phyloP scores from a whole-genome alignment of 2,888 invertebrate genomes.

The Barypeithes pellucidus region DNA sequence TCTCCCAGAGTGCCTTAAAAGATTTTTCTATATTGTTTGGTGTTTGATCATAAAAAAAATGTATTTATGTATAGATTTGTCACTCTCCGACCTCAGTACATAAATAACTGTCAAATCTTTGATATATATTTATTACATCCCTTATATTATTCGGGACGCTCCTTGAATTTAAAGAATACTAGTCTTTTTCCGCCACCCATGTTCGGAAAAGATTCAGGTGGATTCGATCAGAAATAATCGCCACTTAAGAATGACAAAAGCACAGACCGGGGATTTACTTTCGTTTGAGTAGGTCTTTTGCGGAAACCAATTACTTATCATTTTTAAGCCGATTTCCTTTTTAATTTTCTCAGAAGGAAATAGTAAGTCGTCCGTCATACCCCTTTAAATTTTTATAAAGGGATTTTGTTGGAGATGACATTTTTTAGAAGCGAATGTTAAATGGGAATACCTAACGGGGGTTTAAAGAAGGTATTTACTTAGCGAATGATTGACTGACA shows the following conservation, averaged over 20 bases:
- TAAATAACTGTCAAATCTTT: too few relatives aligned
- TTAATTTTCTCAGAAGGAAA: constrained; percentile 45
- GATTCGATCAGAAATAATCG: constrained; percentile 51
- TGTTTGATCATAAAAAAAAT: too few relatives aligned
- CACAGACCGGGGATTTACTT: constrained; percentile 39
- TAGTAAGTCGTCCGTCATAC: constrained; percentile 29
- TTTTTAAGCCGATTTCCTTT: constrained; percentile 51
- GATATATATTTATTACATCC: too few relatives aligned
- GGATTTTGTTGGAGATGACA: constrained; percentile 35
- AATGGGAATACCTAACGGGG: not conserved
- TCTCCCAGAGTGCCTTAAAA: too few relatives aligned
- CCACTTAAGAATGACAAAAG: constrained; percentile 48
- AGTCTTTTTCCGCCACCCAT: constrained; percentile 2
- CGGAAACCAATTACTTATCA: constrained; percentile 53
- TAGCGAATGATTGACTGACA: not conserved
- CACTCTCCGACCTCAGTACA: too few relatives aligned
- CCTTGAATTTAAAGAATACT: not conserved
- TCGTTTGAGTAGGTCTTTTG: constrained; percentile 48
- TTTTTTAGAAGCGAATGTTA: constrained; percentile 31
- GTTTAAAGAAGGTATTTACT: constrained; percentile 1
- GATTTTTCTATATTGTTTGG: too few relatives aligned
- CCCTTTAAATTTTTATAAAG: constrained; percentile 46
- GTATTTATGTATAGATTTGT: too few relatives aligned
- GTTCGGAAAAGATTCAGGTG: constrained; percentile 40
- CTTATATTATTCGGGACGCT: too few relatives aligned